Evolutionary conservation across 2,888 invertebrate genomes (phyloP).

Genomic region (Lottia gigantea): DNA sequence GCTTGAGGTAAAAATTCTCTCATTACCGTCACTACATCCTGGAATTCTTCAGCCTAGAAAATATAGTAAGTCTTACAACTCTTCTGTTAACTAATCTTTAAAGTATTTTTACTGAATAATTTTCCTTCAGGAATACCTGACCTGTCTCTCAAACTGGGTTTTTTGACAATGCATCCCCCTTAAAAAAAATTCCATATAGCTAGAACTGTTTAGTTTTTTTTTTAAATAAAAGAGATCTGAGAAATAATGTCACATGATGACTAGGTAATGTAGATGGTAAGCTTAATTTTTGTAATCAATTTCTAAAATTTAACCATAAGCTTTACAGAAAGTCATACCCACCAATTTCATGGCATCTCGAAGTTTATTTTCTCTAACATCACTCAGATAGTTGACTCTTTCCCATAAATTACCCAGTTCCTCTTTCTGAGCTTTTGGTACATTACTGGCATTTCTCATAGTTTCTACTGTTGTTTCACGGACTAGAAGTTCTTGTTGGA

Average conservation of each 20-base stretch:
- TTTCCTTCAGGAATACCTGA: too few species aligned
- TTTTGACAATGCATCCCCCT: too few species aligned
- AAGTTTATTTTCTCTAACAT: slow-evolving; percentile 58
- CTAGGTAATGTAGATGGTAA: too few species aligned
- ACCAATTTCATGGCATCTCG: slow-evolving; percentile 65
- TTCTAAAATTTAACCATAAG: background rate
- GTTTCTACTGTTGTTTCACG: slow-evolving; percentile 60
- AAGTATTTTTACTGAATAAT: too few species aligned
- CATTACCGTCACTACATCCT: slow-evolving; percentile 64
- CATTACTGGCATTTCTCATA: slow-evolving; percentile 59
- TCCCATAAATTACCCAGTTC: slow-evolving; percentile 63
- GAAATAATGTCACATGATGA: too few species aligned
- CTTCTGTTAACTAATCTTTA: too few species aligned
- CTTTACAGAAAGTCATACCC: slow-evolving; percentile 19
- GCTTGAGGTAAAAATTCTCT: slow-evolving; percentile 66
- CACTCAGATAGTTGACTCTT: slow-evolving; percentile 58
- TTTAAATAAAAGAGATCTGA: too few species aligned
- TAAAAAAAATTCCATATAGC: too few species aligned
- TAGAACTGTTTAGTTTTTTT: too few species aligned
- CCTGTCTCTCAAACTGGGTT: too few species aligned
- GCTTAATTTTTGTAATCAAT: too few species aligned
- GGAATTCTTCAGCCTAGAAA: slow-evolving; percentile 66
- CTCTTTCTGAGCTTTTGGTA: slow-evolving; percentile 55
- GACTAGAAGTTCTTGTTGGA: slow-evolving; percentile 64
- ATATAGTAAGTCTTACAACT: background rate